Percentiles rank a stretch among this genome's conserved stretches.
phyloP scores from a whole-genome alignment of 2,888 invertebrate species.

The Endotricha flammealis region DNA sequence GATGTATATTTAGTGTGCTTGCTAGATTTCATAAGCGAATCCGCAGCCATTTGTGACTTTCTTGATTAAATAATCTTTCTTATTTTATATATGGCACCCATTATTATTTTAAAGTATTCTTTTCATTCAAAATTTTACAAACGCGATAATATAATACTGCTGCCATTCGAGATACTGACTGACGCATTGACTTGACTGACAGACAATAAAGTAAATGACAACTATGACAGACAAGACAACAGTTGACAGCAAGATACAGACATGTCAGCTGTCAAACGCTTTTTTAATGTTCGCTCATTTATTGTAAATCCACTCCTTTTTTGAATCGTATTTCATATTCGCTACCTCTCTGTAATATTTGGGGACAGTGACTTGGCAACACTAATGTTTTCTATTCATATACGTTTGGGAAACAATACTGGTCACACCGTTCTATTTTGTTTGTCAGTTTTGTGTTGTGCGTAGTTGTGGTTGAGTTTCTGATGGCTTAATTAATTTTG shows the following conservation, averaged over 20 bases:
- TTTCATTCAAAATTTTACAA: slow-evolving; percentile 68
- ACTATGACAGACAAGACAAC: slow-evolving; percentile 8
- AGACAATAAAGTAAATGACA: slow-evolving; percentile 20
- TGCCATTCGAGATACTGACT: slow-evolving; percentile 33
- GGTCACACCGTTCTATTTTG: slow-evolving; percentile 67
- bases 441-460: slow-evolving; percentile 77
- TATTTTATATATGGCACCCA: slow-evolving; percentile 69
- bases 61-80: slow-evolving; percentile 54
- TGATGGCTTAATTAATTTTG: slow-evolving; percentile 74
- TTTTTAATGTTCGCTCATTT: no score
- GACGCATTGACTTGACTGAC: slow-evolving; percentile 25
- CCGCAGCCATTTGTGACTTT: slow-evolving; percentile 72
- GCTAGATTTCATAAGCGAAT: slow-evolving; percentile 63
- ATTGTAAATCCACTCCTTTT: no score
- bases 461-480: slow-evolving; percentile 74
- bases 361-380: no score
- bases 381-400: no score
- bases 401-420: no score
- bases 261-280: no score
- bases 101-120: slow-evolving; percentile 52
- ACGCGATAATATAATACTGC: slow-evolving; percentile 44
- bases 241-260: no score
- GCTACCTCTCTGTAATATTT: no score
- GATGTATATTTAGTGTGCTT: slow-evolving; percentile 69
- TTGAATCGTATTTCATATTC: no score